Evolutionary conservation across 2,888 invertebrate species (phyloP).

Genomic region (Plagiodera versicolora): DNA sequence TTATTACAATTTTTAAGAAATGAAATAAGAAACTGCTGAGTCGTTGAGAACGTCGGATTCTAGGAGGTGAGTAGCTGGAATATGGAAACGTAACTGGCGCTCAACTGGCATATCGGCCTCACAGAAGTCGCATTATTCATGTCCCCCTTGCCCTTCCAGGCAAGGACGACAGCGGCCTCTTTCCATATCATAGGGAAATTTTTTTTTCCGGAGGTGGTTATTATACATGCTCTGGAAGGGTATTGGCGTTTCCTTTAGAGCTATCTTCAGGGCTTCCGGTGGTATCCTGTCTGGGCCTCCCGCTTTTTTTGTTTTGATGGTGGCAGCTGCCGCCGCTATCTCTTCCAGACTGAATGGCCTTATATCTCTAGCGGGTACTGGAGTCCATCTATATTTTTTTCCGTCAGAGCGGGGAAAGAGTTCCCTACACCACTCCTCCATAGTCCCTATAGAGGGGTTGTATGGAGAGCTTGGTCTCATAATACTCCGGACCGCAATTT

Average conservation of each 20-base stretch:
- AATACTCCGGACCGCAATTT: neutral
- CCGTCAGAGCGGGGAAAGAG: neutral
- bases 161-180: neutral
- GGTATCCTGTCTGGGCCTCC: slow-evolving; percentile 1
- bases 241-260: too few species aligned
- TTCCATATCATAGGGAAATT: neutral
- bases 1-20: too few species aligned
- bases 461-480: neutral
- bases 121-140: neutral
- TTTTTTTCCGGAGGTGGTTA: neutral
- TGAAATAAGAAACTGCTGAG: too few species aligned
- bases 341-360: neutral
- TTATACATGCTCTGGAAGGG: too few species aligned
- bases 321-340: neutral
- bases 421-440: neutral
- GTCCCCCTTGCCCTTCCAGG: neutral
- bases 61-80: too few species aligned
- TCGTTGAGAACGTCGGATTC: too few species aligned
- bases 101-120: neutral
- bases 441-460: neutral
- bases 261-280: neutral
- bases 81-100: too few species aligned
- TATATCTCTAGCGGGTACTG: neutral
- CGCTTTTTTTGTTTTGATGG: neutral
- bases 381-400: neutral